Percentiles rank a stretch among this genome's conserved stretches.
phyloP scores from a whole-genome alignment of 2,113 vertebrate species.

The Nettapus auritus region DNA sequence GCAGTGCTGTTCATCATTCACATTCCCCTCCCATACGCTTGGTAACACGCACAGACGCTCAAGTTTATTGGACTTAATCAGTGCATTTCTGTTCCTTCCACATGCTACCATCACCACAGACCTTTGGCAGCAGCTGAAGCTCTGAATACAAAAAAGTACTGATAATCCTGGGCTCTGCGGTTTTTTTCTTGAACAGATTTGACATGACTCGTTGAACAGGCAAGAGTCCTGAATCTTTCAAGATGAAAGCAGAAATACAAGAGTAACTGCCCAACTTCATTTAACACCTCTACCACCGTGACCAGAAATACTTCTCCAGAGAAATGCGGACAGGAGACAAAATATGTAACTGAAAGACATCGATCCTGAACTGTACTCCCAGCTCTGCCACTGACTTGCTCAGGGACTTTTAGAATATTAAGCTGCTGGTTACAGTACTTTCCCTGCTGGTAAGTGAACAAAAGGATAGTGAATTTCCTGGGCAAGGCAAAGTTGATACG shows the following conservation, averaged over 20 bases:
- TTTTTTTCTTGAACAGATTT: constrained; percentile 7
- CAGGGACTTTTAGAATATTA: background rate
- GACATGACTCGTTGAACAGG: background rate
- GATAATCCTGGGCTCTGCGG: background rate
- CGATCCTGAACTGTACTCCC: background rate
- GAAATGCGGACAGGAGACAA: background rate
- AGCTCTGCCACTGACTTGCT: background rate
- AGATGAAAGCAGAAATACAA: constrained; percentile 9
- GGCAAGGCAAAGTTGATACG: background rate
- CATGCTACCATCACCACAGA: background rate
- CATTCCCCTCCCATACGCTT: background rate
- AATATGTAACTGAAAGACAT: background rate
- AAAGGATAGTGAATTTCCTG: background rate
- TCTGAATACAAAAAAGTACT: background rate
- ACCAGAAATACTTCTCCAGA: constrained; percentile 16
- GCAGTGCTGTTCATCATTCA: background rate
- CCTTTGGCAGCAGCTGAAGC: background rate
- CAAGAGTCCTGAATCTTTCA: background rate
- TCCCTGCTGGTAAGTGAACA: background rate
- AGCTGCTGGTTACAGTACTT: background rate
- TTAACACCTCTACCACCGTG: background rate
- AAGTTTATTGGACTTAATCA: background rate
- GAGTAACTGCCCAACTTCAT: background rate
- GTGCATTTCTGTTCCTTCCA: background rate
- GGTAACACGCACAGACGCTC: background rate